These are phyloP conservation scores for Polyergus mexicanus DNA, from an alignment of 1,140 invertebrate genomes.

Conservation along the genomic window DNA sequence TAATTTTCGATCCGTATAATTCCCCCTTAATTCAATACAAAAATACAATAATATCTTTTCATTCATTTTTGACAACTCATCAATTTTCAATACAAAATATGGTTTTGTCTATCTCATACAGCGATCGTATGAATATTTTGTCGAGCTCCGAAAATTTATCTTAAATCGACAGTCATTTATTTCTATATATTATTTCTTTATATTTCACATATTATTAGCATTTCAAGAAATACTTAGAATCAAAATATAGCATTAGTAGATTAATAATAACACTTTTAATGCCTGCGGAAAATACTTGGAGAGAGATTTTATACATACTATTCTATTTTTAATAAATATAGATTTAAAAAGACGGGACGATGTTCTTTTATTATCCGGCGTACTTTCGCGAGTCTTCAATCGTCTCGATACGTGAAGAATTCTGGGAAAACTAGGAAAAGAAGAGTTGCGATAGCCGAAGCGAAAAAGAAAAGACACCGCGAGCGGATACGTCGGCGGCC, in stretches of 20 bases:
- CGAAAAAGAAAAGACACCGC: constrained; percentile 18
- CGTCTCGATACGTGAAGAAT: background rate
- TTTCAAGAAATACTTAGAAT: background rate
- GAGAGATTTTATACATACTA: background rate
- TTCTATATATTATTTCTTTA: background rate
- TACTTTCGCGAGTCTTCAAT: background rate
- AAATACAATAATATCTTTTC: background rate
- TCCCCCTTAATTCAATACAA: background rate
- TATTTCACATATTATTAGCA: background rate
- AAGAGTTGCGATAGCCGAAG: constrained; percentile 24
- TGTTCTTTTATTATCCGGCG: background rate
- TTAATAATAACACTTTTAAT: background rate
- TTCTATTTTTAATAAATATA: background rate
- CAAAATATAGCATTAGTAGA: background rate
- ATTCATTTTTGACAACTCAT: background rate
- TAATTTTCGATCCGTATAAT: no score
- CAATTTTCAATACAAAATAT: constrained; percentile 1
- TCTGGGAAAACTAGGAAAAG: constrained; percentile 36
- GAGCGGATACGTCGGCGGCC: constrained; percentile 67
- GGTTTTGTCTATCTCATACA: background rate
- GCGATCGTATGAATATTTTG: background rate
- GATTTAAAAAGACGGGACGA: background rate
- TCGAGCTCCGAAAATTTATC: background rate
- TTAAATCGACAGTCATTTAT: background rate
- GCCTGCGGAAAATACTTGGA: background rate